phyloP scores from a whole-genome alignment of 2,113 vertebrate species.

The Numida meleagris region DNA sequence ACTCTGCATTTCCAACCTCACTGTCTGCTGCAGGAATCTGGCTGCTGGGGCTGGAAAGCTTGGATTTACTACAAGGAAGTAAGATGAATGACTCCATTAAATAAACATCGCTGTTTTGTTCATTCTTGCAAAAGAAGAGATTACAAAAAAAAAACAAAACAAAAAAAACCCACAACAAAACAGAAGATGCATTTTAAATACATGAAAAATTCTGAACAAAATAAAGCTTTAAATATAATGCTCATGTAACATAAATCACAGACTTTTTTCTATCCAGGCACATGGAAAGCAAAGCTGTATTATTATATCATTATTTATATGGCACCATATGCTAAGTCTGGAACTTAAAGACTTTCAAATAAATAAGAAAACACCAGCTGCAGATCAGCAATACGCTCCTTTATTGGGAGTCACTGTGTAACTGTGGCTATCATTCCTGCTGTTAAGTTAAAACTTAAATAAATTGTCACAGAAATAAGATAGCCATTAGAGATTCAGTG shows the following conservation, averaged over 20 bases:
- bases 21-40: slow-evolving; percentile 32
- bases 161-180: neutral
- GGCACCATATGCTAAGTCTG: slow-evolving; percentile 69
- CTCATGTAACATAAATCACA: slow-evolving; percentile 56
- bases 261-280: slow-evolving; percentile 22
- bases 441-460: slow-evolving; percentile 72
- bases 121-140: slow-evolving; percentile 62
- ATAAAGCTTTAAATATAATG: slow-evolving; percentile 54
- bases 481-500: slow-evolving; percentile 69
- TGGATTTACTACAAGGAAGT: slow-evolving; percentile 47
- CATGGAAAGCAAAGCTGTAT: slow-evolving; percentile 44
- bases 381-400: slow-evolving; percentile 53
- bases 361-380: slow-evolving; percentile 72
- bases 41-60: slow-evolving; percentile 39
- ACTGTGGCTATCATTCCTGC: slow-evolving; percentile 62
- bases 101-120: slow-evolving; percentile 59
- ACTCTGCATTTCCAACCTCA: neutral
- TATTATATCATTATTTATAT: slow-evolving; percentile 75
- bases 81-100: slow-evolving; percentile 68
- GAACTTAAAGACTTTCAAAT: slow-evolving; percentile 68
- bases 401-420: slow-evolving; percentile 60
- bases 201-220: slow-evolving; percentile 56
- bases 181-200: slow-evolving; percentile 55
- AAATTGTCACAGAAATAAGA: slow-evolving; percentile 71
- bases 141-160: neutral